Conservation (phyloP, 2,113 vertebrate species). For the Hippocampus mohnikei region DNA sequence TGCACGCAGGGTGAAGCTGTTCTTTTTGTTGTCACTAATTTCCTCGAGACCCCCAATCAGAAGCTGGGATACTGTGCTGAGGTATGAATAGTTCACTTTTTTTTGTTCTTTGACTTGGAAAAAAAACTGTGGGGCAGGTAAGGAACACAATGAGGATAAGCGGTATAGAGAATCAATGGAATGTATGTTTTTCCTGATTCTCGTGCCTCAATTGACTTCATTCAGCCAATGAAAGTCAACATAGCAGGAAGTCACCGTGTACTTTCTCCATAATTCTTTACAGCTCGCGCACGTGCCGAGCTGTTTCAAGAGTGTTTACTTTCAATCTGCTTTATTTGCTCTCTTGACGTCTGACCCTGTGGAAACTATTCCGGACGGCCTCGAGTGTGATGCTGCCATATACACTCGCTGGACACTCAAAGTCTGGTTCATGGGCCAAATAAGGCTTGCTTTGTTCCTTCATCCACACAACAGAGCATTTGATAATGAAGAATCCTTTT, state of each 20-base stretch:
- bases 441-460: background rate
- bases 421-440: background rate
- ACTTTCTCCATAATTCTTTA: background rate
- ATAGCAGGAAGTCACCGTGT: background rate
- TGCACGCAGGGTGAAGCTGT: slow-evolving; percentile 79
- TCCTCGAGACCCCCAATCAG: slow-evolving; percentile 87
- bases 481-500: too few species aligned
- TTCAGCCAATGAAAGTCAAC: background rate
- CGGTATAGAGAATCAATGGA: too few species aligned
- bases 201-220: background rate
- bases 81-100: slow-evolving; percentile 68
- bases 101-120: too few species aligned
- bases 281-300: background rate
- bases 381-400: background rate
- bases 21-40: slow-evolving; percentile 85
- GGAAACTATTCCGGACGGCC: slow-evolving; percentile 22
- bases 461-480: too few species aligned
- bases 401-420: background rate
- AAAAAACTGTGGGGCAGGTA: background rate
- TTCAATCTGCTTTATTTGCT: slow-evolving; percentile 19
- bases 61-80: slow-evolving; percentile 81
- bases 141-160: too few species aligned
- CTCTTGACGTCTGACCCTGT: slow-evolving; percentile 15
- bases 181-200: background rate
- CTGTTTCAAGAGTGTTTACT: slow-evolving; percentile 10